A percentile compares a stretch with the other conserved stretches of the same genome.
phyloP scores from a whole-genome alignment of 2,113 vertebrate genomes.

The Cheirogaleus medius region DNA sequence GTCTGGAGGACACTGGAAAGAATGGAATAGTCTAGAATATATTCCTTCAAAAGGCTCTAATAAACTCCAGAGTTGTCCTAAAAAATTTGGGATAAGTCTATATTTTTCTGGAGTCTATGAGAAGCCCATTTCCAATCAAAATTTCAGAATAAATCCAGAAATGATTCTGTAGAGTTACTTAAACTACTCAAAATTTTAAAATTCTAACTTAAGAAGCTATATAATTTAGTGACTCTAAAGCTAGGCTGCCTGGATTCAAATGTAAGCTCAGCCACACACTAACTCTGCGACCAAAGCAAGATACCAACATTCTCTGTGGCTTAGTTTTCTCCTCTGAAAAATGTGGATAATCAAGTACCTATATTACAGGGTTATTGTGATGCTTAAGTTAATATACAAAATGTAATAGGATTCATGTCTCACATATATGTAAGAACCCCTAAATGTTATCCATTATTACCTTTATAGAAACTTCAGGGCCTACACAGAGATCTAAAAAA shows the following conservation, averaged over 20 bases:
- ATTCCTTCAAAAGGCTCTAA: background rate
- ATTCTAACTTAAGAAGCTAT: background rate
- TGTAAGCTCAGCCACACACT: background rate
- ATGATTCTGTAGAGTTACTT: background rate
- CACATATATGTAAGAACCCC: background rate
- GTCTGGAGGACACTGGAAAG: background rate
- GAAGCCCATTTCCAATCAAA: background rate
- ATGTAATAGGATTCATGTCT: background rate
- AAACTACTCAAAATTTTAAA: background rate
- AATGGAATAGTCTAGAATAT: background rate
- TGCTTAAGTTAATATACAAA: background rate
- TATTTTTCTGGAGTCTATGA: background rate
- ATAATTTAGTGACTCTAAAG: background rate
- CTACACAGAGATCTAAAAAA: background rate
- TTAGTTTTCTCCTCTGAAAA: background rate
- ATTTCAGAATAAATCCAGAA: background rate
- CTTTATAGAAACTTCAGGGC: background rate
- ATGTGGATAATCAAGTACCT: background rate
- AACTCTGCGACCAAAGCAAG: background rate
- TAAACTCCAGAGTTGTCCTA: background rate
- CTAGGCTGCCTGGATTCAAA: background rate
- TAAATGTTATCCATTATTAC: background rate
- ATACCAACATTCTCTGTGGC: background rate
- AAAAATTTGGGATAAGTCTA: background rate
- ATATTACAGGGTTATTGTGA: background rate